Evolutionary conservation across 2,888 invertebrate genomes (phyloP).

Genomic region (Thysanoteuthis rhombus): DNA sequence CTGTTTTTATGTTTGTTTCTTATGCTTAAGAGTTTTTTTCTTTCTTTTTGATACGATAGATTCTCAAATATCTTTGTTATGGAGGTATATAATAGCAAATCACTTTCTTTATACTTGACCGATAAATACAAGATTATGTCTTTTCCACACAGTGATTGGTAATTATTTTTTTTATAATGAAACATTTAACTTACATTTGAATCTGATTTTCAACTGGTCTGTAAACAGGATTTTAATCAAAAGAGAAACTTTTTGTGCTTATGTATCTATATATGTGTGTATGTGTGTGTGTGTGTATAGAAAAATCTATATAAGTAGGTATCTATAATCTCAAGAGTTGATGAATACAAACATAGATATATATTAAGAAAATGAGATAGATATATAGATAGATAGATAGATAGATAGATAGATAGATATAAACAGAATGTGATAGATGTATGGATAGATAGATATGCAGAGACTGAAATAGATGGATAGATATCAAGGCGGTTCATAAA

Average conservation of each 20-base stretch:
- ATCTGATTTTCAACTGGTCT: background rate
- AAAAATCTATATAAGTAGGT: no score
- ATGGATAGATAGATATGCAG: no score
- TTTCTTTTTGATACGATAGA: background rate
- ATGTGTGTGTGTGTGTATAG: background rate
- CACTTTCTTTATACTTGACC: background rate
- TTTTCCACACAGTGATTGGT: background rate
- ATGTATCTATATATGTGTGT: background rate
- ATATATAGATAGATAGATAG: no score
- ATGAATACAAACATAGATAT: no score
- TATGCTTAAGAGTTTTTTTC: background rate
- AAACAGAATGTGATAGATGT: no score
- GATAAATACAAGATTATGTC: background rate
- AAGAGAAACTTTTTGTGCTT: background rate
- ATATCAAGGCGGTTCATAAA: no score
- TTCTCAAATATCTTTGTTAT: background rate
- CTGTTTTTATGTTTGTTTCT: background rate
- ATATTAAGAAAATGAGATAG: no score
- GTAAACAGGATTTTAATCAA: background rate
- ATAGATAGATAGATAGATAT: no score
- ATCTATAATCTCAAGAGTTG: no score
- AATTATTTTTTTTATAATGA: background rate
- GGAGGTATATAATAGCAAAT: background rate
- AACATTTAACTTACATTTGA: background rate
- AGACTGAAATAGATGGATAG: no score